Evolutionary conservation across 53 echinoderm and acorn worm genomes (phyloP).

Genomic region (Crossaster papposus): DNA sequence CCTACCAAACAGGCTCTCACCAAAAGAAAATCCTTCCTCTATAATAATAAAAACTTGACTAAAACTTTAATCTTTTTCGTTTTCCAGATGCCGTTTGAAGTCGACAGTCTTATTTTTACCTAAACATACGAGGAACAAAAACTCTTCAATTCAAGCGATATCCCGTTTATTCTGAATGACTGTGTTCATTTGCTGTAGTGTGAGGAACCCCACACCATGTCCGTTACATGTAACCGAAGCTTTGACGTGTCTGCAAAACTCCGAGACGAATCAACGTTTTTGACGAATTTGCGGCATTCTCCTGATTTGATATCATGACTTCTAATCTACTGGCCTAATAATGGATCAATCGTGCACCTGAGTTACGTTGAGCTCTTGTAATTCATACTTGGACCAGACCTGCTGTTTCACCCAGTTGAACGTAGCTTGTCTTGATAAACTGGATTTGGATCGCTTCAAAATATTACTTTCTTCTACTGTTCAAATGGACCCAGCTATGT

Average conservation of each 20-base stretch:
- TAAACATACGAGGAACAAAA: slow-evolving; percentile 12
- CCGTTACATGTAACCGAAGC: not conserved
- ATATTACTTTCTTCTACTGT: not conserved
- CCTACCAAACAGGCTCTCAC: not conserved
- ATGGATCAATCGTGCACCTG: not conserved
- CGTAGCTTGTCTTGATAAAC: not conserved
- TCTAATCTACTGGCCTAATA: not conserved
- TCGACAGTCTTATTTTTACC: slow-evolving; percentile 27
- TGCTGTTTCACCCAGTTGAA: not conserved
- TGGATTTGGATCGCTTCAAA: not conserved
- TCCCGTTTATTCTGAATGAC: slow-evolving; percentile 17
- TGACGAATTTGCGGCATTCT: not conserved
- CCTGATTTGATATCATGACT: not conserved
- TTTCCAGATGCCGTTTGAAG: slow-evolving; percentile 57
- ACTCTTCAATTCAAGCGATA: slow-evolving; percentile 16
- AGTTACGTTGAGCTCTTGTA: not conserved
- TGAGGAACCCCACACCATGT: not conserved
- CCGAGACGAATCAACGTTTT: not conserved
- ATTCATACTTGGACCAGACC: not conserved
- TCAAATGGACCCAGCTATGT: not conserved
- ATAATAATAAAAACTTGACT: not conserved
- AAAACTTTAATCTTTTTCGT: not conserved
- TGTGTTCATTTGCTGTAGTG: slow-evolving; percentile 10
- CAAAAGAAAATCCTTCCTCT: not conserved
- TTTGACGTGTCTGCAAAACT: not conserved